Base-by-base conservation (phyloP, 2,888 invertebrate genomes). In the Junonia oenone region DNA sequence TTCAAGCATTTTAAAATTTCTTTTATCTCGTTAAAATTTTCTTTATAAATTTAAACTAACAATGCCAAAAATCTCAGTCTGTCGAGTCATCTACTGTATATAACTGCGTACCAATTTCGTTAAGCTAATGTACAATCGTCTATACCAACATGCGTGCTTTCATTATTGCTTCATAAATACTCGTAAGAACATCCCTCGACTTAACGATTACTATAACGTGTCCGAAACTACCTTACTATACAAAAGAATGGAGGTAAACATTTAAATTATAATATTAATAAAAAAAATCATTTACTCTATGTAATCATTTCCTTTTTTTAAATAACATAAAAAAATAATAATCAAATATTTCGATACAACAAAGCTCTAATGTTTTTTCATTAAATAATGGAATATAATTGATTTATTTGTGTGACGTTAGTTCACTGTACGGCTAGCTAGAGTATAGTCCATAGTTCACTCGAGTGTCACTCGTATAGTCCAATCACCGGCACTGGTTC, bases 341-440 rank as follows among this genome's bases (percentile, higher is more conserved):
- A 87, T 84, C 78, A 80, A 81, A 85, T 74, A 85, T 81, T 82
- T 83, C 76, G 78, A 80, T 83, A 85, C 83, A 86, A 87, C 85
- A 81, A 85, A 80, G 77, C 70, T 74, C 79, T 81, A 78, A 75
- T 43, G n/a, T 2, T 75, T 73, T 70, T 69, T 75, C 68, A 68
- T 83, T 81, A 81, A 83, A 80, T 82, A 83, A 81, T 89, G 88
- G 89, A 90, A 90, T 89, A 90, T 89, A 87, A 81, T 87, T 84
- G 83, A 83, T 89, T 83, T 78, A 68, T 73, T 75, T 71, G 66
- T 68, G 72, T 69, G 73, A 76, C 71, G 63, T 67, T 63, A 66
- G 68, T 71, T 70, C 73, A 73, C 73, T 65, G 68, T 68, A 73
- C 15, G 68, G 72, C 82, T 82, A 81, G 72, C 79, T 81, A 79